Evolutionary conservation across 2,113 vertebrate genomes (phyloP), one percentile per base, ranked within the genome.

Genomic region (Calypte anna): DNA sequence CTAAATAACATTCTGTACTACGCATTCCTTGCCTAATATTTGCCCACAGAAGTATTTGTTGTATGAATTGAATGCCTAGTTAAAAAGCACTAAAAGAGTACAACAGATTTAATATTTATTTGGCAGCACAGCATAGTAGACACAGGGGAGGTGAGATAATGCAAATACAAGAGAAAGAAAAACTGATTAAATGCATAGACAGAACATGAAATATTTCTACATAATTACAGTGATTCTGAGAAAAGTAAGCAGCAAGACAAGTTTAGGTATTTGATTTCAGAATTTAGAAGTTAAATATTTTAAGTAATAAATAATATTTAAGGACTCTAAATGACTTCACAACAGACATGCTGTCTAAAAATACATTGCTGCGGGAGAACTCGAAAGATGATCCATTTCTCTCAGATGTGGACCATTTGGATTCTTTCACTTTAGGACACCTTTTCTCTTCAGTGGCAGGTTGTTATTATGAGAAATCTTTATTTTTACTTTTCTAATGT

Each of bases 81-180:
- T 94, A 92, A 70, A 86, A 82, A 96, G 84, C 91, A 85, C n/a
- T 82, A 86, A 94, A 94, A 84, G 66, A 87, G 68, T 76, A 76
- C 70, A 87, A 77, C n/a, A 50, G 74, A 84, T 93, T 92, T 95
- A 97, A 96, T 96, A 96, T 96, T 97, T 95, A 96, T 96, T 95
- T 88, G 82, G 61, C 77, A 82, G 86, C 62, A 94, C 76, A 90
- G 88, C 59, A 79, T 12, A 68, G 48, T 38, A 91, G 91, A 86
- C 58, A 68, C 12, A 54, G 55, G 58, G 30, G 44, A 84, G n/a
- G 74, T 94, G 66, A 81, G 30, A 84, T 82, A 95, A 93, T 79
- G 72, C 82, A 95, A 93, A 97, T 81, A 84, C 8, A 44, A 18
- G 43, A 80, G 48, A 62, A 66, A 88, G 48, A 83, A 91, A 76